Percentiles rank a stretch among this genome's conserved stretches.
Conservation (phyloP, 1,140 invertebrate genomes). For the Hermetia illucens region DNA sequence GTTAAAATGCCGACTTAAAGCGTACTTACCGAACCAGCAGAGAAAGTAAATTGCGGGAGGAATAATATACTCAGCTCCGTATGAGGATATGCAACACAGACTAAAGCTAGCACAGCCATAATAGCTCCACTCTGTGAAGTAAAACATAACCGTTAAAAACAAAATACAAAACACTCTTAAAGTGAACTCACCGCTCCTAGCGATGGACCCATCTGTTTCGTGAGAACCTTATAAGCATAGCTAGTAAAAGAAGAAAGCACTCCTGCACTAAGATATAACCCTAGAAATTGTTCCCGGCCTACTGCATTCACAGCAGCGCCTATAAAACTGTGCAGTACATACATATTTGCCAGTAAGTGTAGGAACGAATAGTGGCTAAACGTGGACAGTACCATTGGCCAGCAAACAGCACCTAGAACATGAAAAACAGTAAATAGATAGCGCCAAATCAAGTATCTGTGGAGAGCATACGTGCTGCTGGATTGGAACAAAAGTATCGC, state of each 20-base stretch:
- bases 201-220: slow-evolving; percentile 52
- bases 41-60: slow-evolving; percentile 74
- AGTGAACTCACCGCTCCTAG: slow-evolving; percentile 72
- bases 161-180: slow-evolving; percentile 4
- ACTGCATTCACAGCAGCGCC: slow-evolving; percentile 54
- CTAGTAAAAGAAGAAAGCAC: slow-evolving; percentile 78
- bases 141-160: slow-evolving; percentile 10
- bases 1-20: neutral
- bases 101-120: slow-evolving; percentile 73
- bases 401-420: slow-evolving; percentile 51
- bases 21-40: slow-evolving; percentile 58
- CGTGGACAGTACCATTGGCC: slow-evolving; percentile 80
- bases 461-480: slow-evolving; percentile 49
- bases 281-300: slow-evolving; percentile 86
- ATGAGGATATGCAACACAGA: slow-evolving; percentile 77
- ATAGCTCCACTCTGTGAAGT: slow-evolving; percentile 80
- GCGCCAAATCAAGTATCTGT: slow-evolving; percentile 1
- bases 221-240: slow-evolving; percentile 60
- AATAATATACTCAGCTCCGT: slow-evolving; percentile 78
- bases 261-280: slow-evolving; percentile 77
- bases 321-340: slow-evolving; percentile 76
- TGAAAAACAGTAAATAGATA: slow-evolving; percentile 10
- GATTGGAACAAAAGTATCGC: slow-evolving; percentile 74
- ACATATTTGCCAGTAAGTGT: slow-evolving; percentile 90
- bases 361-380: slow-evolving; percentile 84